Base-by-base conservation (phyloP, 2,797 vertebrate species). In the Urosaurus nigricauda region DNA sequence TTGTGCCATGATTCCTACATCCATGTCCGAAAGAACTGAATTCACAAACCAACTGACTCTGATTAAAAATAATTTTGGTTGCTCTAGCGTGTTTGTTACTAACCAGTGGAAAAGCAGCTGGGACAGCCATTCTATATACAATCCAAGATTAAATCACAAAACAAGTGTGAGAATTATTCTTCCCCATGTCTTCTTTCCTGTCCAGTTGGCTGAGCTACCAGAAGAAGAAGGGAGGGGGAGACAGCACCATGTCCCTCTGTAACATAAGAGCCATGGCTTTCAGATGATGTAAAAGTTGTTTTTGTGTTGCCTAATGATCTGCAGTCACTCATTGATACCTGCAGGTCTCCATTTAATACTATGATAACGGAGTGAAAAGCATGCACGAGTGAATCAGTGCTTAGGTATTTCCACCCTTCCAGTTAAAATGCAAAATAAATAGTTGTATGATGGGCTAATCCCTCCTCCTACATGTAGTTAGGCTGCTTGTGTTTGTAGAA, bases 361-460 rank as follows among this genome's bases (percentile, higher is more conserved):
- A 35, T 60, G 35, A 40, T 32, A 13, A 58, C 3, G 14, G 63
- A 53, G 12, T 12, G 32, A 83, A 47, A 70, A 35, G 32, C 11
- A 56, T 37, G 21, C 68, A 40, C 58, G 35, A 74, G 3, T 73
- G 83, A 84, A 58, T 29, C 26, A 81, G 56, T 9, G 13, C 32
- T 19, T 82, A 24, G 60, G 1, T 40, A 16, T 65, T 6, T 1
- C 80, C 37, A 13, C 79, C 3, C n/a, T 47, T 40, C 58, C 37
- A 60, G 17, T 13, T 81, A 47, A 85, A 86, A 90, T 86, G 89
- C 82, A 32, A 80, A 75, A 84, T 65, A 63, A 78, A 7, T 84
- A n/a, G 56, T 2, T 77, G 47, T 2, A 1, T 79, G 58, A 85
- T 87, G 65, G 63, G 74, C 87, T 65, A 53, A 90, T 43, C 19